phyloP scores from a whole-genome alignment of 2,888 invertebrate species.

The Diogma glabrata region DNA sequence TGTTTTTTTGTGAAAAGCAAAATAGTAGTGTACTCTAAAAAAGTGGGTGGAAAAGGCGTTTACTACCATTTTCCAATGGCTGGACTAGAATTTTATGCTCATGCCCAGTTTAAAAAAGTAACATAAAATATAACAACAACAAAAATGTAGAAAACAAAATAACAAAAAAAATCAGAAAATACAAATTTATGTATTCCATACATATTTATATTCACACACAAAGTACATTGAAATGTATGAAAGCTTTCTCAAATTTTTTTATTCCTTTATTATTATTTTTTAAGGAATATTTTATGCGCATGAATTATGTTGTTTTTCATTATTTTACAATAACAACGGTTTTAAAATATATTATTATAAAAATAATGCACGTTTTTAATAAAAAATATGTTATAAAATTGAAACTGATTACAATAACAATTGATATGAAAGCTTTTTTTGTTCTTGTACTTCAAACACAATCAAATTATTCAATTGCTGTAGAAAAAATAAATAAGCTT shows the following conservation, averaged over 20 bases:
- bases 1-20: no score
- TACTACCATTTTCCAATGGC: slow-evolving; percentile 24
- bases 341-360: slow-evolving; percentile 6
- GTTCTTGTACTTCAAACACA: slow-evolving; percentile 2
- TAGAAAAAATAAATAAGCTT: not conserved
- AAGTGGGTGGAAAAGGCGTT: slow-evolving; percentile 27
- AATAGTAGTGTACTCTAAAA: no score
- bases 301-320: slow-evolving; percentile 17
- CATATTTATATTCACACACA: slow-evolving; percentile 7
- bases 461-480: slow-evolving; percentile 6
- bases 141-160: slow-evolving; percentile 12
- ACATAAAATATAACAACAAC: slow-evolving; percentile 10
- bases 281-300: slow-evolving; percentile 18
- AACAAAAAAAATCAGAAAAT: slow-evolving; percentile 1
- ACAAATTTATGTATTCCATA: slow-evolving; percentile 5
- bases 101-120: slow-evolving; percentile 22
- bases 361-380: slow-evolving; percentile 9
- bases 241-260: slow-evolving; percentile 11
- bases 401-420: slow-evolving; percentile 3
- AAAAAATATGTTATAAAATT: slow-evolving; percentile 6
- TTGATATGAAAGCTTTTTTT: slow-evolving; percentile 6
- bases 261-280: no score
- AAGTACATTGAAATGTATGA: not conserved
- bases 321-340: slow-evolving; percentile 2
- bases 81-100: slow-evolving; percentile 24